Conservation (phyloP, 2,888 invertebrate genomes). For the Achlya flavicornis region DNA sequence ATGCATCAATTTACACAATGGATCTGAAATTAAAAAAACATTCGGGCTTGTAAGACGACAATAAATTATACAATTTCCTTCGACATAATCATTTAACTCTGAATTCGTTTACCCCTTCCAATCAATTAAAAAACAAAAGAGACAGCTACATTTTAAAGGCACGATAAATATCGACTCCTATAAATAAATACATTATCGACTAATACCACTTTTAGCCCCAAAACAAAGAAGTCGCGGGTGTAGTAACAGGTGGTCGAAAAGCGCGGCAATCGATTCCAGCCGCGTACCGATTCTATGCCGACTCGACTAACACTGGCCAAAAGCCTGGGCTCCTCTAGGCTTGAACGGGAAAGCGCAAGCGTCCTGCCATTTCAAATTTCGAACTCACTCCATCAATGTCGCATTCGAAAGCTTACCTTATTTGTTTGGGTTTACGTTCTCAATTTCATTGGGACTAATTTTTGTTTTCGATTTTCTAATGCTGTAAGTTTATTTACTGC, state of each 20-base stretch:
- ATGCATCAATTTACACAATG: no score
- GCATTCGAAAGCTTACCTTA: conserved; percentile 26
- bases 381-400: conserved; percentile 30
- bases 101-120: neutral
- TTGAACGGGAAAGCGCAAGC: conserved; percentile 1
- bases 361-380: conserved; percentile 36
- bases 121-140: neutral
- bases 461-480: conserved; percentile 12
- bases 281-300: neutral
- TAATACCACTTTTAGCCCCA: neutral
- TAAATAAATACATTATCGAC: neutral
- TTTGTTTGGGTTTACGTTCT: neutral
- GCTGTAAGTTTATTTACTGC: neutral
- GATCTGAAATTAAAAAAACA: no score
- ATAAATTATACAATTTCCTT: no score
- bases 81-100: neutral
- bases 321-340: neutral
- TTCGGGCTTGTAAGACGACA: no score
- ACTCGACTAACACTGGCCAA: neutral
- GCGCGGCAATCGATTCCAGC: neutral
- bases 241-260: neutral
- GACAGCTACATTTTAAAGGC: neutral
- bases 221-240: neutral
- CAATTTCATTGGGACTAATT: conserved; percentile 9
- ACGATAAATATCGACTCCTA: neutral